Base-by-base conservation (phyloP, 1,140 invertebrate species). In the Pomacea maculata region DNA sequence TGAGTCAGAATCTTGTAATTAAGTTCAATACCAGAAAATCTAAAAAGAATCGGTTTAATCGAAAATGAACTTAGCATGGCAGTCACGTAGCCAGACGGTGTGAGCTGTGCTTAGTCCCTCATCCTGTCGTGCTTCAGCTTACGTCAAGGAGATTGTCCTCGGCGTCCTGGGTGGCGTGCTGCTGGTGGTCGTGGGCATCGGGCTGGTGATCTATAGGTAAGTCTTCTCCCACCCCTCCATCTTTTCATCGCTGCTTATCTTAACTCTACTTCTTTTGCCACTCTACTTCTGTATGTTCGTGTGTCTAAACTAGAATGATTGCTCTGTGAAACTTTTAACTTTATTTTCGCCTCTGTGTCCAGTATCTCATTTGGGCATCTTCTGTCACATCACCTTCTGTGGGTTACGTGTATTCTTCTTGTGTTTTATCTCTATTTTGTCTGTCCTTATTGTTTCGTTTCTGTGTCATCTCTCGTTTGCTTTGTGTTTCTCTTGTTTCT, bases 81-180 rank as follows among this genome's bases (percentile, higher is more conserved):
- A 14, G 57, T 61, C 34, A 45, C 34, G 34, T 45, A 45, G 34
- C 34, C 34, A 45, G 34, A 61, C 57, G 1, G 57, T 61, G 57
- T 17, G 11, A 17, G 15, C 57, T 17, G 34, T 45, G 57, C 57
- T 61, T 17, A 14, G 1, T 61, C 11, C 57, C 57, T 11, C 4
- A 14, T 17, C 15, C 57, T 61, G 57, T 61, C 57, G 72, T 85
- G 45, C 90, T 91, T 21, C 89, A 96, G 96, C 94, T 84, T 94
- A 97, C 86, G 95, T 95, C 0, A 93, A 94, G 70, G 95, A 97
- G 88, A 95, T 97, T 12, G 94, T 95, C 0, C 95, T 96, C 1
- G 95, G 94, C 0, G 93, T 95, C 12, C 90, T 98, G 25, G 95
- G 94, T 0, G 94, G 96, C n/a, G 88, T 96, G 7, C 91, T 97